Conservation (phyloP, 2,888 invertebrate genomes). For the Diarsia rubi region DNA sequence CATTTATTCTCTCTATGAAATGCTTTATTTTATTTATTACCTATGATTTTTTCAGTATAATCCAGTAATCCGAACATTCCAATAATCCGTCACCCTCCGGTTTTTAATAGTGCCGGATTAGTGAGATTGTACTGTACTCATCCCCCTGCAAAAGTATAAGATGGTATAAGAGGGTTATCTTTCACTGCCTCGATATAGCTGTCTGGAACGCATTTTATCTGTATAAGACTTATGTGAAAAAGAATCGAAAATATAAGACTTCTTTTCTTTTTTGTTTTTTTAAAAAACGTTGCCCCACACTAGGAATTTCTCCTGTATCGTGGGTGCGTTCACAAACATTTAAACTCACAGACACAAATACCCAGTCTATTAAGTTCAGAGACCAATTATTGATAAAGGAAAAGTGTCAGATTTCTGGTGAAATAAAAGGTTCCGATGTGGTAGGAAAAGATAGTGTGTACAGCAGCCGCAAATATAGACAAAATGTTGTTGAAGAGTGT, state of each 20-base stretch:
- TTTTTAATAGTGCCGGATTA: too few species aligned
- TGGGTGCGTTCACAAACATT: too few species aligned
- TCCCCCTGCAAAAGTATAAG: constrained; percentile 36
- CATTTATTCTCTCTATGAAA: too few species aligned
- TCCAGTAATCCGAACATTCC: too few species aligned
- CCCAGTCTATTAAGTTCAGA: constrained; percentile 11
- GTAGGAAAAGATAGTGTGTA: constrained; percentile 3
- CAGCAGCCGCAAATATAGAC: constrained; percentile 3
- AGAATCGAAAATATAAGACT: constrained; percentile 7
- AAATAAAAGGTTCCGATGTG: background rate
- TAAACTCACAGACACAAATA: too few species aligned
- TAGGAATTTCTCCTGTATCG: too few species aligned
- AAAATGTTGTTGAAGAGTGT: constrained; percentile 3
- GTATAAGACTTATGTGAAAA: constrained; percentile 26
- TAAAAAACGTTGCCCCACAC: too few species aligned
- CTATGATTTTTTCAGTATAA: too few species aligned
- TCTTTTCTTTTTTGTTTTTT: too few species aligned
- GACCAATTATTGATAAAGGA: constrained; percentile 4
- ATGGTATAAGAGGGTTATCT: constrained; percentile 39
- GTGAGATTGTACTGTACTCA: constrained; percentile 5
- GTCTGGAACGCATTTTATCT: constrained; percentile 38
- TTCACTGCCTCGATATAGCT: constrained; percentile 26
- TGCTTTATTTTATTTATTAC: too few species aligned
- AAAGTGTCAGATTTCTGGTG: background rate
- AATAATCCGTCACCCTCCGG: too few species aligned